phyloP scores from a whole-genome alignment of 2,797 vertebrate species.

The Falco naumanni region DNA sequence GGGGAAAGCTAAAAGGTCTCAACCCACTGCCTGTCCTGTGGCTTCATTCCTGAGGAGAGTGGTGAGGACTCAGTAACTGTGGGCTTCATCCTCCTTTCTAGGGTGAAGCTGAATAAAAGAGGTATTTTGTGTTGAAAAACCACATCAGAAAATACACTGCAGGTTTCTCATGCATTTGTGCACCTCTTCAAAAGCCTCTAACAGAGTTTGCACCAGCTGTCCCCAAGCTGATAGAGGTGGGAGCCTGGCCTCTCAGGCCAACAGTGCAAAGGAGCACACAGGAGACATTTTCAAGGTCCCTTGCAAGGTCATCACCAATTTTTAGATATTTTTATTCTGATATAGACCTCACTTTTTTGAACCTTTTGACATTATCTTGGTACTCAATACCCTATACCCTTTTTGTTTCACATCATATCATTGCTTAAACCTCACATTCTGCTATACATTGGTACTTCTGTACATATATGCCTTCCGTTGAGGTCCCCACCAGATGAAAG shows the following conservation, averaged over 20 bases:
- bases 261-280: rapidly evolving
- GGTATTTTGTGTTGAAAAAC: neutral
- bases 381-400: no score
- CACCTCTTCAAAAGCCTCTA: neutral
- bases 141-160: neutral
- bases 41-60: neutral
- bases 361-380: no score
- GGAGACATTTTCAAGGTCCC: no score
- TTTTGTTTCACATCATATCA: neutral
- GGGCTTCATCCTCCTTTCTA: neutral
- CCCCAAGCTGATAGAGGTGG: no score
- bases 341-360: neutral
- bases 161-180: neutral
- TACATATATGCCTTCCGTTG: neutral
- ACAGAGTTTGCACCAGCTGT: neutral
- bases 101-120: neutral
- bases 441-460: neutral
- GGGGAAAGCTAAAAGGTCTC: neutral
- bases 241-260: neutral
- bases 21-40: rapidly evolving
- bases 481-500: neutral
- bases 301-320: neutral
- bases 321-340: neutral
- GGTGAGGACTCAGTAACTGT: neutral
- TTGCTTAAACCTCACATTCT: neutral